phyloP scores from a whole-genome alignment of 92 coral and sea anemone species.

The Anthopleura xanthogrammica region DNA sequence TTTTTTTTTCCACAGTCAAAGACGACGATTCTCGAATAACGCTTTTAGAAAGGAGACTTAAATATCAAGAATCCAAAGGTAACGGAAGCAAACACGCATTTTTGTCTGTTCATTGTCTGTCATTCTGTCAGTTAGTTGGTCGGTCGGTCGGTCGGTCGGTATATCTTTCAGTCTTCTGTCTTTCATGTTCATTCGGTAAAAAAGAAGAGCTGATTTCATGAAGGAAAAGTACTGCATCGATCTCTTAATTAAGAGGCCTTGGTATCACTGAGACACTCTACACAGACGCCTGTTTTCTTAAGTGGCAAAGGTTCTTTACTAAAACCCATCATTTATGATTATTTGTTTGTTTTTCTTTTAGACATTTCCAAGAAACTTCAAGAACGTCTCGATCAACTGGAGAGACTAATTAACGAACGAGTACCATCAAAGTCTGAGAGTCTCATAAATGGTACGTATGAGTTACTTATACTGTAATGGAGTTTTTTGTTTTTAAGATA shows the following conservation, averaged over 20 bases:
- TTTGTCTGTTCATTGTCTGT: not conserved
- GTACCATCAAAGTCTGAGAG: constrained; percentile 21
- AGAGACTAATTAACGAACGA: constrained; percentile 19
- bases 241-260: not conserved
- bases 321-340: not conserved
- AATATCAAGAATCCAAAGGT: constrained; percentile 3
- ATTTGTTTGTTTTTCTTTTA: not conserved
- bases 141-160: too few relatives aligned
- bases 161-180: too few relatives aligned
- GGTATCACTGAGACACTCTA: not conserved
- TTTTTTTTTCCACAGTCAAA: not conserved
- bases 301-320: not conserved
- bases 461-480: too few relatives aligned
- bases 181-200: too few relatives aligned
- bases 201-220: too few relatives aligned
- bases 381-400: constrained; percentile 15
- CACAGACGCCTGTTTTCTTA: not conserved
- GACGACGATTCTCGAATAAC: not conserved
- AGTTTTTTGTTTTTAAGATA: too few relatives aligned
- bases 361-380: constrained; percentile 7
- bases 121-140: not conserved
- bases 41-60: not conserved
- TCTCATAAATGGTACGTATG: constrained; percentile 23
- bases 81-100: not conserved
- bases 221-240: too few relatives aligned